Percentiles rank a stretch among this genome's conserved stretches.
Evolutionary conservation across 2,888 invertebrate species (phyloP).

Genomic region (Tigriopus californicus): DNA sequence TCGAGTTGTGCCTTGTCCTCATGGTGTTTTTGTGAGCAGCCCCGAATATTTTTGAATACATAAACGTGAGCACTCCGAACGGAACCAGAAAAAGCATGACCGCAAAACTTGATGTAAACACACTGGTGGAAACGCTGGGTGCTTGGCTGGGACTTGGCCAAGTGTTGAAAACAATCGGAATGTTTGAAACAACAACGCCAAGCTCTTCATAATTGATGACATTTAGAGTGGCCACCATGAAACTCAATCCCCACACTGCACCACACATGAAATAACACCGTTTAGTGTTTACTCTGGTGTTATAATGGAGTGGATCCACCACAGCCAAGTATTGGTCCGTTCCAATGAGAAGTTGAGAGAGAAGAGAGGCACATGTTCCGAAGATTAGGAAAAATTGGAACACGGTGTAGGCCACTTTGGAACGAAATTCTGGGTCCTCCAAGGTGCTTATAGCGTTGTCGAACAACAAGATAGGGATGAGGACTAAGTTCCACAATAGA

Average conservation of each 20-base stretch:
- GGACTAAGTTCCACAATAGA: background rate
- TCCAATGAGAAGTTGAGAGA: slow-evolving; percentile 6
- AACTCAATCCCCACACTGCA: background rate
- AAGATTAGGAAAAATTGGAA: background rate
- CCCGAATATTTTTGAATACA: slow-evolving; percentile 3
- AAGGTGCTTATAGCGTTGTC: background rate
- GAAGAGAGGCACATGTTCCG: background rate
- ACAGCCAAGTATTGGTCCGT: slow-evolving; percentile 9
- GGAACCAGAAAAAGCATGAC: background rate
- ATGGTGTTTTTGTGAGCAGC: slow-evolving; percentile 5
- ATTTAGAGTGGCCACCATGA: background rate
- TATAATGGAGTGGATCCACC: slow-evolving; percentile 6
- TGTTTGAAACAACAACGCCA: too few species aligned
- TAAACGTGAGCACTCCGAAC: background rate
- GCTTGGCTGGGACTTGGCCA: too few species aligned
- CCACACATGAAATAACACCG: background rate
- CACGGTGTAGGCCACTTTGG: too few species aligned
- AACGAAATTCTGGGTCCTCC: background rate
- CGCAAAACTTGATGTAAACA: too few species aligned
- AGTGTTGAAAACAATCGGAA: too few species aligned
- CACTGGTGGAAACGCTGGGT: too few species aligned
- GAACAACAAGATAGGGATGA: background rate
- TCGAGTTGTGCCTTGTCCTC: slow-evolving; percentile 6
- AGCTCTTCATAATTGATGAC: too few species aligned
- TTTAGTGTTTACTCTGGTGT: background rate